A percentile compares a stretch with the other conserved stretches of the same genome.
Conservation (phyloP, 2,888 invertebrate species). For the Apodemia mormo region DNA sequence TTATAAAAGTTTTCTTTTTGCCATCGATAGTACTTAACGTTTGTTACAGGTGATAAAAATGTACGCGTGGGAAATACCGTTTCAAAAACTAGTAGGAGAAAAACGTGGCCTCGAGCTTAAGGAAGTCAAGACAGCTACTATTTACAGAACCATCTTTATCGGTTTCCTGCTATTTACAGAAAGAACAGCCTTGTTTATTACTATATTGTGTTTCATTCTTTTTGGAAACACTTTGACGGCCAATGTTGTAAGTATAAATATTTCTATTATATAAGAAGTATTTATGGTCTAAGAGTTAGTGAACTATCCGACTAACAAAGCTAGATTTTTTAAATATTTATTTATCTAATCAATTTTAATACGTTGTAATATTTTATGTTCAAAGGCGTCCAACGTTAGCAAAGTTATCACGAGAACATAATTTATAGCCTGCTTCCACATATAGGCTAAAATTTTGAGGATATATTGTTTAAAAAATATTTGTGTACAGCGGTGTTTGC, state of each 20-base stretch:
- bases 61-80: slow-evolving; percentile 97
- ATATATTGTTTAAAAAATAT: too few relatives aligned
- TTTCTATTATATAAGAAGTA: neutral
- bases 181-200: slow-evolving; percentile 88
- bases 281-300: too few relatives aligned
- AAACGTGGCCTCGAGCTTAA: slow-evolving; percentile 83
- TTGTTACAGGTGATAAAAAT: slow-evolving; percentile 92
- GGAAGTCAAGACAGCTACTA: slow-evolving; percentile 83
- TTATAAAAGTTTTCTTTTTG: slow-evolving; percentile 39
- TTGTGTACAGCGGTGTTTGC: too few relatives aligned
- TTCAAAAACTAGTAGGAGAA: slow-evolving; percentile 88
- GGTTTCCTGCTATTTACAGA: slow-evolving; percentile 91
- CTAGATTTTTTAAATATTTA: too few relatives aligned
- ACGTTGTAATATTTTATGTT: too few relatives aligned
- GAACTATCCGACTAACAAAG: too few relatives aligned
- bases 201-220: slow-evolving; percentile 86
- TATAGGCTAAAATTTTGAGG: too few relatives aligned
- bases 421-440: too few relatives aligned
- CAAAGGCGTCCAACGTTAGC: too few relatives aligned
- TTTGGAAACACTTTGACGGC: slow-evolving; percentile 86
- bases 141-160: slow-evolving; percentile 85
- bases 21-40: neutral
- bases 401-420: too few relatives aligned
- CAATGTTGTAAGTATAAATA: slow-evolving; percentile 81
- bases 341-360: too few relatives aligned